A percentile compares a stretch with the other conserved stretches of the same genome.
These are phyloP conservation scores for Enteromius radiatus DNA, from an alignment of 2,797 vertebrate species.

Conservation along the genomic window DNA sequence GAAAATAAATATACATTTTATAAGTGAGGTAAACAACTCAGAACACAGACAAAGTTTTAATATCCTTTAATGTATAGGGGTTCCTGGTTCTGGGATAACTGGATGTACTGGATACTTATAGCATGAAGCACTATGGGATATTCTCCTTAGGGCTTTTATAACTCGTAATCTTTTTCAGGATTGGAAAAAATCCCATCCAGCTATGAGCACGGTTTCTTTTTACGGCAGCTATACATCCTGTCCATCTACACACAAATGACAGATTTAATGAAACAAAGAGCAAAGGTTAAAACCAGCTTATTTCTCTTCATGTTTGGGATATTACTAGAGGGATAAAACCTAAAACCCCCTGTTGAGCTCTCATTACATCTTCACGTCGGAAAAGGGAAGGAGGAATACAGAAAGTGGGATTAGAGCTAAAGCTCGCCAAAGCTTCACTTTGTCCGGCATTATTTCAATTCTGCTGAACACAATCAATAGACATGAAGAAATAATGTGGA, in stretches of 20 bases:
- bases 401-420: conserved; percentile 24
- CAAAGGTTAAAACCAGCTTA: conserved; percentile 30
- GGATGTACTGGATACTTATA: not conserved
- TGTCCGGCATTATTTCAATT: not conserved
- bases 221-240: not conserved
- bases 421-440: conserved; percentile 12
- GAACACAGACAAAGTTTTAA: no score
- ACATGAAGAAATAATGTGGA: not conserved
- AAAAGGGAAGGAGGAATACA: conserved; percentile 6
- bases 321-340: not conserved
- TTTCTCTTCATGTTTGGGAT: conserved; percentile 1
- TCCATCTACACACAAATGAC: not conserved
- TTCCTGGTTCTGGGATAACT: not conserved
- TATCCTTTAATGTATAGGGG: not conserved
- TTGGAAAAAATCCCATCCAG: not conserved
- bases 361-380: conserved; percentile 5
- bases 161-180: not conserved
- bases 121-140: not conserved
- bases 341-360: not conserved
- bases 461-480: not conserved
- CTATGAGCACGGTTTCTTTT: not conserved
- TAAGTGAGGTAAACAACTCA: no score
- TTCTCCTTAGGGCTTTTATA: not conserved
- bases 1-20: not conserved
- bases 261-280: conserved; percentile 18